Conservation (phyloP, 1,140 invertebrate genomes). For the Paraescarpia echinospica region DNA sequence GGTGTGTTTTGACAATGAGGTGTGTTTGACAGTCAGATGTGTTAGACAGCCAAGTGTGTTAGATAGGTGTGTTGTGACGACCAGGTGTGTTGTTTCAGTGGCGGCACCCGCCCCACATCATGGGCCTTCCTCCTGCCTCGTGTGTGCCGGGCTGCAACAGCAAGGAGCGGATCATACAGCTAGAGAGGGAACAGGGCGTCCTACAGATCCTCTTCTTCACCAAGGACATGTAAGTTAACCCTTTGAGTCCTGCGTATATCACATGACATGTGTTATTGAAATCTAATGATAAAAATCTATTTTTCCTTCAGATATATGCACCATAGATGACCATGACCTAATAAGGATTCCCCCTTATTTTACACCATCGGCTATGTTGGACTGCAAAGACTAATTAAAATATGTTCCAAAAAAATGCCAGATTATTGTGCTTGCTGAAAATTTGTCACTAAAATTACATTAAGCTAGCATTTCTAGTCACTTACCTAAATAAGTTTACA, state of each 20-base stretch:
- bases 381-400: conserved; percentile 9
- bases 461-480: not conserved
- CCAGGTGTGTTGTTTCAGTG: conserved; percentile 39
- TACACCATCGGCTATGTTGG: too few species aligned
- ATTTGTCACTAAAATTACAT: conserved; percentile 9
- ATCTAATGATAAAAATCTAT: not conserved
- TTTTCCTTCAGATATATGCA: conserved; percentile 17
- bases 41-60: not conserved
- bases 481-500: conserved; percentile 14
- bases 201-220: conserved; percentile 83
- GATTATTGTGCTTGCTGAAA: not conserved
- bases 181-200: conserved; percentile 78
- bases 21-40: too few species aligned
- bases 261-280: not conserved
- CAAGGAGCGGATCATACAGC: conserved; percentile 82
- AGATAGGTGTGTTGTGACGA: not conserved
- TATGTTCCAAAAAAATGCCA: not conserved
- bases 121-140: conserved; percentile 63
- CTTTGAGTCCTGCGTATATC: too few species aligned
- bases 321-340: not conserved
- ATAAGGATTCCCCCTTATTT: too few species aligned
- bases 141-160: conserved; percentile 77
- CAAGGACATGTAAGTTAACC: conserved; percentile 64
- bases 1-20: too few species aligned
- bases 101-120: conserved; percentile 71